Base-by-base conservation (phyloP, 1,140 invertebrate genomes). In the Trachymyrmex cornetzi region DNA sequence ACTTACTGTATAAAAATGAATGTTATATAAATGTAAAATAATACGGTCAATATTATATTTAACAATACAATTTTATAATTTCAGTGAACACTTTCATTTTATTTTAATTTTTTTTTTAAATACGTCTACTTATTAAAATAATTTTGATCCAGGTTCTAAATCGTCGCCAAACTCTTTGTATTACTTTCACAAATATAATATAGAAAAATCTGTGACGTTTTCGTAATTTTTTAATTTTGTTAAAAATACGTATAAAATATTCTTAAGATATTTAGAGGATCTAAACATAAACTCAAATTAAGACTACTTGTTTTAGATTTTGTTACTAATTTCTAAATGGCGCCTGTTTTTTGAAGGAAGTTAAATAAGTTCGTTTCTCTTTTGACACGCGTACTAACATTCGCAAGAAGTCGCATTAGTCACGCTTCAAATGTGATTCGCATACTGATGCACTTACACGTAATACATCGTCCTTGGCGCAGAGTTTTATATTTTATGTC, bases 401-500 rank as follows among this genome's bases (percentile, higher is more conserved):
- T 16, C 16, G 64, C 22, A 4, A 27, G 22, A 81, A 71, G 50
- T 57, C 48, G 16, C 53, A 44, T 81, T 71, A 81, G 53, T 81
- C 34, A 81, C 64, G 66, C 11, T 44, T 71, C 34, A 27, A 16
- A 22, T 12, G 64, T 44, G 66, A 71, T 71, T 81, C 79, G 34
- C 16, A 57, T 69, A 44, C 30, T 11, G 50, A 69, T 57, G 77
- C 64, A 38, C 50, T 57, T 67, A 53, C 63, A 80, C 44, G 44
- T 67, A 57, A 71, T 66, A 59, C 50, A 71, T 81, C 48, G 64
- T 82, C 19, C 7, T 38, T 14, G 55, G 55, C 38, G 38, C 53
- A 16, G 16, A 63, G 50, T 84, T 77, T 44, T 63, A 30, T 77
- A 81, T 69, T 82, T 82, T 61, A 57, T 67, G 57, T 82, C 55